Evolutionary conservation across 2,888 invertebrate genomes (phyloP), one percentile per base, ranked within the genome.

Genomic region (Listrodromus nycthemerus): DNA sequence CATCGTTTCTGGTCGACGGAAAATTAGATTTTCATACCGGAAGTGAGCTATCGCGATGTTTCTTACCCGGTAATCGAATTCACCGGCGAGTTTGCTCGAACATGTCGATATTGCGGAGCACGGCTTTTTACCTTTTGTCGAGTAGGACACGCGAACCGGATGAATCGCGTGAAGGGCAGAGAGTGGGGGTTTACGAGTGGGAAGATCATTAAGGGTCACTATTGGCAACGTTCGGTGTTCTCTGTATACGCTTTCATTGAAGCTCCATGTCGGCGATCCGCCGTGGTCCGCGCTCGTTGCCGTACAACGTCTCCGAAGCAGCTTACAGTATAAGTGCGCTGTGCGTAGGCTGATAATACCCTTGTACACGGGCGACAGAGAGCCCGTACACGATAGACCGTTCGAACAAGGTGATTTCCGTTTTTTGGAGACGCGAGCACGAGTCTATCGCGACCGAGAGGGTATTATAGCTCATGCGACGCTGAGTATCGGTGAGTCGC

Each of bases 281-380:
- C 52, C 16, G 65, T 66, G 45, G 65, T 37, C 27, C 76, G 33
- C 13, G 58, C 66, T 19, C 58, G 50, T n/a, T 58, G 73, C 74
- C 33, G 48, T 27, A 61, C 45, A 61, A 61, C 74, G 65, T 27
- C 45, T n/a, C 45, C 73, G 52, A 33, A 58, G 50, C 69, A 61
- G 61, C 78, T 41, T 27, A 74, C 33, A 58, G 37, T 71, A 77
- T 65, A 67, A 19, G 58, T 65, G 58, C 50, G 30, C 10, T 37
- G 73, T 55, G 86, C 86, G 87, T 87, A 84, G 87, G 87, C 48
- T 50, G 86, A 87, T 87, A 86, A 87, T 85, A 86, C 87, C 87
- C 86, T 87, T 82, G 85, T 86, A 83, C 75, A 83, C 77, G 74
- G 58, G 70, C 78, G 84, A 81, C 80, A 84, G 58, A 73, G 50